phyloP scores from a whole-genome alignment of 2,888 invertebrate genomes.

The Gari tellinella region DNA sequence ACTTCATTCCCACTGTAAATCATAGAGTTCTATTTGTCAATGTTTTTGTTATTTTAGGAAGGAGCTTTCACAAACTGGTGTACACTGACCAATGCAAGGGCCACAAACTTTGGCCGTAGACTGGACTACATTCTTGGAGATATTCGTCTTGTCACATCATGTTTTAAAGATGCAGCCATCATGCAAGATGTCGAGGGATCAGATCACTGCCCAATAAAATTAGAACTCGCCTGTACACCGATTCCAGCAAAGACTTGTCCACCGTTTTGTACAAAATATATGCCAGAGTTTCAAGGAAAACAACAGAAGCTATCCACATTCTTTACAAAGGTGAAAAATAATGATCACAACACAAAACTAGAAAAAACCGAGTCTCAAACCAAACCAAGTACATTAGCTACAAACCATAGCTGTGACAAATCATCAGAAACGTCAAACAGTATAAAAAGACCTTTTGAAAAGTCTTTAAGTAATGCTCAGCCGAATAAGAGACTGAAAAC shows the following conservation, averaged over 20 bases:
- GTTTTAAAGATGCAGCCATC: conserved; percentile 76
- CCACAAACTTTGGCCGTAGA: conserved; percentile 85
- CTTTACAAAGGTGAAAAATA: conserved; percentile 67
- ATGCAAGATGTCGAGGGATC: conserved; percentile 84
- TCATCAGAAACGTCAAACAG: not conserved
- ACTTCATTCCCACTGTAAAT: too few species aligned
- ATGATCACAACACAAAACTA: not conserved
- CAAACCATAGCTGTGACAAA: too few species aligned
- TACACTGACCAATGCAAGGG: conserved; percentile 84
- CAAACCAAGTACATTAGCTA: too few species aligned
- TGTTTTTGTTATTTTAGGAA: conserved; percentile 44
- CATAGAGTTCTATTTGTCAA: too few species aligned
- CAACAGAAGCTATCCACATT: conserved; percentile 81
- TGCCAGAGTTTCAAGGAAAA: conserved; percentile 85
- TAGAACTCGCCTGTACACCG: conserved; percentile 72
- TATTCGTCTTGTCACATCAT: conserved; percentile 64
- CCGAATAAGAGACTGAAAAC: conserved; percentile 55
- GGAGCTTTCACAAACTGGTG: conserved; percentile 86
- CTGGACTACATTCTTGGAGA: conserved; percentile 86
- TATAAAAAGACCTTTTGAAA: conserved; percentile 36
- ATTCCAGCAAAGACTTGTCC: conserved; percentile 81
- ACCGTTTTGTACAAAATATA: conserved; percentile 84
- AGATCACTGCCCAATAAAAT: conserved; percentile 86
- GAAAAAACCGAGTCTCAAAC: conserved; percentile 1
- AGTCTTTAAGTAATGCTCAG: conserved; percentile 17